These are phyloP conservation scores for Ptilodon capucinus DNA, from an alignment of 2,888 invertebrate species.

Conservation along the genomic window DNA sequence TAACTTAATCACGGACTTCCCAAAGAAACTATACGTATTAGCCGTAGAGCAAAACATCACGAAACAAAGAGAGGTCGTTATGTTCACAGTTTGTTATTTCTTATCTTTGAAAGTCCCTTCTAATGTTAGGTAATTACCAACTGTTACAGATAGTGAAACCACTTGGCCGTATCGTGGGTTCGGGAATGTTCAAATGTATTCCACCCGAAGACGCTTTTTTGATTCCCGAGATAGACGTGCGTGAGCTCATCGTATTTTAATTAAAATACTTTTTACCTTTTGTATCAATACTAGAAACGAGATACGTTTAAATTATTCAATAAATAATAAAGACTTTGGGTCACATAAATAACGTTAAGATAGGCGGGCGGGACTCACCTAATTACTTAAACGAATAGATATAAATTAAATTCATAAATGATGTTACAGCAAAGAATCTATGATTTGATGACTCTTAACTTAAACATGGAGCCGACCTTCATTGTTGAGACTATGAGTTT, in stretches of 20 bases:
- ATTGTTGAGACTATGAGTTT: slow-evolving; percentile 76
- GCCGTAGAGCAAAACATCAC: slow-evolving; percentile 84
- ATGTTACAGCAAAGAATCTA: slow-evolving; percentile 76
- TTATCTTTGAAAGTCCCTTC: neutral
- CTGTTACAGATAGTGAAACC: slow-evolving; percentile 79
- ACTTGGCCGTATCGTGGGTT: slow-evolving; percentile 77
- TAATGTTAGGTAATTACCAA: neutral
- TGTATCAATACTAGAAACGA: too few species aligned
- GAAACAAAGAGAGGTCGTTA: slow-evolving; percentile 68
- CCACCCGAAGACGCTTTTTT: slow-evolving; percentile 82
- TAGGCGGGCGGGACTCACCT: too few species aligned
- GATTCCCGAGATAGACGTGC: slow-evolving; percentile 72
- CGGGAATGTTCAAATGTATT: slow-evolving; percentile 81
- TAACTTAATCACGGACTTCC: slow-evolving; percentile 75
- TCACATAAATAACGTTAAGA: too few species aligned
- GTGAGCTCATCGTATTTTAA: slow-evolving; percentile 12
- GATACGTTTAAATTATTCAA: too few species aligned
- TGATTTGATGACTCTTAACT: slow-evolving; percentile 81
- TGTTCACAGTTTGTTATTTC: slow-evolving; percentile 7
- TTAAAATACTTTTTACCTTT: neutral
- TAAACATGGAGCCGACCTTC: slow-evolving; percentile 83
- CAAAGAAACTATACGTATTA: slow-evolving; percentile 83
- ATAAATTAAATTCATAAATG: neutral
- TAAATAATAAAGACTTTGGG: too few species aligned
- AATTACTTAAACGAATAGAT: too few species aligned